Percentiles rank a stretch among this genome's conserved stretches.
These are phyloP conservation scores for Mionectes macconnelli DNA, from an alignment of 2,113 vertebrate species.

Conservation along the genomic window DNA sequence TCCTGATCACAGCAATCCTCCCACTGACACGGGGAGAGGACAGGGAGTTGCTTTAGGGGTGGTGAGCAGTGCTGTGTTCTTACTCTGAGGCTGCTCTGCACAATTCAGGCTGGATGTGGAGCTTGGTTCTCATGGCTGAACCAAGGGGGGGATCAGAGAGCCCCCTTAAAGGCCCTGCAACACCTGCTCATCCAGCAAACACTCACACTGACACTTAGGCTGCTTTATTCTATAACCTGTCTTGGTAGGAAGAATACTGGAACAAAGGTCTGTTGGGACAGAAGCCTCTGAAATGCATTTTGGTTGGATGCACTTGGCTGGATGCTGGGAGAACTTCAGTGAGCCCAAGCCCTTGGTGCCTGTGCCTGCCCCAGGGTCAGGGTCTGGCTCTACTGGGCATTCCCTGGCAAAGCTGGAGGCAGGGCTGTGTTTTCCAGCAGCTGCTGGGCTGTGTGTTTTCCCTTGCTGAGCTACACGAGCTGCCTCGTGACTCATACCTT, in stretches of 20 bases:
- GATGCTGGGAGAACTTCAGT: not conserved
- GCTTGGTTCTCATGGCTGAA: not conserved
- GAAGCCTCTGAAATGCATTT: not conserved
- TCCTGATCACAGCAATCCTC: not conserved
- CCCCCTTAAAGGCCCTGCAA: too few relatives aligned
- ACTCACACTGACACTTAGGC: not conserved
- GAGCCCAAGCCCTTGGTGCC: not conserved
- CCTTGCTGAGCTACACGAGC: not conserved
- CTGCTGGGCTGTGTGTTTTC: not conserved
- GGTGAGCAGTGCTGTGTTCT: not conserved
- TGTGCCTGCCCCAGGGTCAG: not conserved
- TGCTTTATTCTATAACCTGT: not conserved
- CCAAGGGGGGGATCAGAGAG: fast-evolving
- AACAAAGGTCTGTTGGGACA: not conserved
- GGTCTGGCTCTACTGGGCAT: not conserved
- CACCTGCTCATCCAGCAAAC: not conserved
- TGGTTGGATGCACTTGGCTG: not conserved
- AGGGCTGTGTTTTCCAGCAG: not conserved
- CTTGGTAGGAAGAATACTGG: not conserved
- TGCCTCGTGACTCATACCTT: not conserved
- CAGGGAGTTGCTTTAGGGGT: not conserved
- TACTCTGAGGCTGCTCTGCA: not conserved
- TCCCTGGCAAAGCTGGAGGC: not conserved
- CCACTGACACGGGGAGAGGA: fast-evolving
- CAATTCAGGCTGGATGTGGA: fast-evolving